Conservation (phyloP, 2,113 vertebrate species). For the Hippocampus abdominalis region DNA sequence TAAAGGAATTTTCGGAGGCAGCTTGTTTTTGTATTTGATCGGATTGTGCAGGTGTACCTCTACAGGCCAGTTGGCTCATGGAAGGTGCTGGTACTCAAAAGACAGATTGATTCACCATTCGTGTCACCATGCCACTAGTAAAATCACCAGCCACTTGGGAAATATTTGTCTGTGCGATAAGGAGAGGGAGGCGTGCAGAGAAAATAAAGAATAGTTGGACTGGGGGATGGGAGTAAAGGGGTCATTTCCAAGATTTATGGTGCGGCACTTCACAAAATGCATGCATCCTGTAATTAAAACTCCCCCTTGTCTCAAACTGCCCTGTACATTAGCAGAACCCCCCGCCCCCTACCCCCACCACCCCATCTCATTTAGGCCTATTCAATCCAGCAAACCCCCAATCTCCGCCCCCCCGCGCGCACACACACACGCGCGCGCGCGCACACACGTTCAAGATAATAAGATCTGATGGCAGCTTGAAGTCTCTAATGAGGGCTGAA, state of each 20-base stretch:
- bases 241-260: slow-evolving; percentile 75
- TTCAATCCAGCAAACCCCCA: slow-evolving; percentile 15
- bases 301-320: slow-evolving; percentile 54
- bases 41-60: neutral
- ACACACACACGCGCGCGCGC: neutral
- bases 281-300: slow-evolving; percentile 80
- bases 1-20: neutral
- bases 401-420: neutral
- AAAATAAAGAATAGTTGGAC: slow-evolving; percentile 37
- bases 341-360: slow-evolving; percentile 26
- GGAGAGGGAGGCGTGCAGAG: slow-evolving; percentile 19
- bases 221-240: slow-evolving; percentile 35
- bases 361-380: slow-evolving; percentile 22
- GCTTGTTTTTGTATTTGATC: neutral
- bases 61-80: neutral
- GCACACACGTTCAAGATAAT: slow-evolving; percentile 33
- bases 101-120: neutral
- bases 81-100: neutral
- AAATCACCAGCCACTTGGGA: slow-evolving; percentile 26
- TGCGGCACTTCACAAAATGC: slow-evolving; percentile 67
- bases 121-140: slow-evolving; percentile 2
- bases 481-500: slow-evolving; percentile 66
- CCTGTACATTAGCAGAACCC: slow-evolving; percentile 55
- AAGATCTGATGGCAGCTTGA: slow-evolving; percentile 59
- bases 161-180: slow-evolving; percentile 59